Conservation (phyloP, 1,140 invertebrate species). For the Hycleus cichorii region DNA sequence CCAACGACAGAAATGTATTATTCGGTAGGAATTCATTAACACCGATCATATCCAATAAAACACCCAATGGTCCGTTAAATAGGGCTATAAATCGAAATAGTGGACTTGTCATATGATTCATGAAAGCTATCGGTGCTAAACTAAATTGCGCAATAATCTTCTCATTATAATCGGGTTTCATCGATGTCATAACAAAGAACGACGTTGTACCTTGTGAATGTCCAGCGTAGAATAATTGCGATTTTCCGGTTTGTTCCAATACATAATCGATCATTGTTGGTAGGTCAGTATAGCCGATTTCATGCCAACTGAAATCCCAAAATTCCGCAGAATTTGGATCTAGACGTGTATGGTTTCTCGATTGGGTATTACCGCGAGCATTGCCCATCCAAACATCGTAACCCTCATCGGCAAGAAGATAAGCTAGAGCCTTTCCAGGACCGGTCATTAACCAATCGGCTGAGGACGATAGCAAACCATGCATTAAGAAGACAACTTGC, state of each 20-base stretch:
- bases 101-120: conserved; percentile 46
- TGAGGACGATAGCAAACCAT: conserved; percentile 65
- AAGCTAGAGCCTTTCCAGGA: conserved; percentile 51
- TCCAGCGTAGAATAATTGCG: conserved; percentile 70
- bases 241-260: conserved; percentile 45
- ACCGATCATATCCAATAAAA: conserved; percentile 40
- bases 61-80: conserved; percentile 9
- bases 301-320: conserved; percentile 57
- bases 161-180: conserved; percentile 48
- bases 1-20: conserved; percentile 40
- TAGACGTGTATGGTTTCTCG: conserved; percentile 41
- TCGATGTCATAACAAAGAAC: conserved; percentile 42
- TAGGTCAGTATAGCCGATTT: conserved; percentile 61
- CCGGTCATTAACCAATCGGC: conserved; percentile 62
- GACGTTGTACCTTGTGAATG: conserved; percentile 60
- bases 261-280: conserved; percentile 50
- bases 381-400: conserved; percentile 74
- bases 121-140: conserved; percentile 53
- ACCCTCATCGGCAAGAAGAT: conserved; percentile 55
- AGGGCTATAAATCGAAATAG: conserved; percentile 36
- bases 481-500: conserved; percentile 57
- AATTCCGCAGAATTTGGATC: conserved; percentile 49
- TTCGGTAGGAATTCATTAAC: conserved; percentile 51
- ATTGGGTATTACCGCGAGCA: conserved; percentile 55
- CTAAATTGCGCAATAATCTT: conserved; percentile 50